A percentile compares a stretch with the other conserved stretches of the same genome.
Evolutionary conservation across 2,113 vertebrate species (phyloP).

Genomic region (Trachemys scripta): DNA sequence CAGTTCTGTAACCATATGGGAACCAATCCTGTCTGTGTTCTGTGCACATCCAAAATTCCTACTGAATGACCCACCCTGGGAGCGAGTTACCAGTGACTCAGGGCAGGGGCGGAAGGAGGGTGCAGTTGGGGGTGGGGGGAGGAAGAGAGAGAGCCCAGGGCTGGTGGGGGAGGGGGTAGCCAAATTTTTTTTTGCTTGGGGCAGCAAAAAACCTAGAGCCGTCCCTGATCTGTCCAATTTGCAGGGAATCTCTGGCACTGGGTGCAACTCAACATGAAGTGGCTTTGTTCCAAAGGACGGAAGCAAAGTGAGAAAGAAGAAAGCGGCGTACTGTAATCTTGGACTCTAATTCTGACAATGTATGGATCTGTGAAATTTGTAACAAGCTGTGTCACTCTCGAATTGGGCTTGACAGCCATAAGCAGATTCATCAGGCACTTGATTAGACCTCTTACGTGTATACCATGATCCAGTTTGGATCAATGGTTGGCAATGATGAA

Average conservation of each 20-base stretch:
- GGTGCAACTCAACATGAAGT: neutral
- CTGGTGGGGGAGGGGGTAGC: too few species aligned
- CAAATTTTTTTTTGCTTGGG: too few species aligned
- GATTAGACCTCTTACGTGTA: neutral
- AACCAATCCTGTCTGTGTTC: too few species aligned
- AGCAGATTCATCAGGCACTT: neutral
- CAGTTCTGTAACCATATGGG: too few species aligned
- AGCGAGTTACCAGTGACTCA: too few species aligned
- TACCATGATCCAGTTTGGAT: neutral
- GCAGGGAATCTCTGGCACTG: neutral
- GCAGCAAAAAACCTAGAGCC: too few species aligned
- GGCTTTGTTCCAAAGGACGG: neutral
- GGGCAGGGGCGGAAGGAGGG: too few species aligned
- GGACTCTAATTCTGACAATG: neutral
- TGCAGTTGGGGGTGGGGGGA: too few species aligned
- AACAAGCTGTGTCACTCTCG: neutral
- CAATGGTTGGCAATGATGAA: neutral
- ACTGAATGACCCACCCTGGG: too few species aligned
- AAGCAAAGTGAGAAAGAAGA: neutral
- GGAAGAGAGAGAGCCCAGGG: too few species aligned
- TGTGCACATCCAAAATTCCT: too few species aligned
- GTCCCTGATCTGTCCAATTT: neutral
- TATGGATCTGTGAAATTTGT: neutral
- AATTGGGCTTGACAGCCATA: neutral
- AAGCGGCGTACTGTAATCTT: neutral